Evolutionary conservation across 2,113 vertebrate species (phyloP), one percentile per base, ranked within the genome.

Genomic region (Scomber japonicus): DNA sequence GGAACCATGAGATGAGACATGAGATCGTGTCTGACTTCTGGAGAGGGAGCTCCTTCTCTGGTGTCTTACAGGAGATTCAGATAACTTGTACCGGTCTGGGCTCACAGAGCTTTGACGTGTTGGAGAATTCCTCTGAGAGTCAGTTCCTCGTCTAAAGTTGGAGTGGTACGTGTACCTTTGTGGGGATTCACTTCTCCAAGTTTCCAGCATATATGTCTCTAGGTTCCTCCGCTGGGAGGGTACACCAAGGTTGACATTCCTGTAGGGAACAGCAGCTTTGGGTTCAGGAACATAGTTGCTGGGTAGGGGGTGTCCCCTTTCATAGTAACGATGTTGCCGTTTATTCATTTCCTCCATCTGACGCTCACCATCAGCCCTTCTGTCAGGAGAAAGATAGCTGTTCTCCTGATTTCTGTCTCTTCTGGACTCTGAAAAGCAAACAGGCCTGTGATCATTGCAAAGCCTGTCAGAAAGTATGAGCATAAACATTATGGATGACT

Each of bases 131-230:
- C 71, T 80, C 60, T 82, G 81, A 15, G 94, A 93, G 68, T 93
- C 86, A 27, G 75, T 74, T 11, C 85, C 92, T 5, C 67, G 83
- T 84, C 95, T 91, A 59, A 96, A 96, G 87, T 96, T 96, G 71
- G 94, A 95, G 83, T 95, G 94, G 54, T 92, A 90, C 1, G 94
- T 92, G 85, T 95, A 92, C n/a, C 94, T 93, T 66, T 95, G 92
- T 1, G 95, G 95, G 11, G 95, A 96, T 67, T 95, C 93, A 56
- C 95, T 95, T 27, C 94, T 94, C 87, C 90, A 93, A 15, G 66
- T 49, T 24, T 93, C 92, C 35, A 86, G 87, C 19, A 75, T 71
- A 19, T 89, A 93, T 0, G 93, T 93, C 10, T 93, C 92, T 1
- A 17, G 67, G 75, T 77, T 94, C 55, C 95, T 91, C 76, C 94